A percentile compares a stretch with the other conserved stretches of the same genome.
Evolutionary conservation across 2,888 invertebrate species (phyloP).

Genomic region (Orthosia gracilis): DNA sequence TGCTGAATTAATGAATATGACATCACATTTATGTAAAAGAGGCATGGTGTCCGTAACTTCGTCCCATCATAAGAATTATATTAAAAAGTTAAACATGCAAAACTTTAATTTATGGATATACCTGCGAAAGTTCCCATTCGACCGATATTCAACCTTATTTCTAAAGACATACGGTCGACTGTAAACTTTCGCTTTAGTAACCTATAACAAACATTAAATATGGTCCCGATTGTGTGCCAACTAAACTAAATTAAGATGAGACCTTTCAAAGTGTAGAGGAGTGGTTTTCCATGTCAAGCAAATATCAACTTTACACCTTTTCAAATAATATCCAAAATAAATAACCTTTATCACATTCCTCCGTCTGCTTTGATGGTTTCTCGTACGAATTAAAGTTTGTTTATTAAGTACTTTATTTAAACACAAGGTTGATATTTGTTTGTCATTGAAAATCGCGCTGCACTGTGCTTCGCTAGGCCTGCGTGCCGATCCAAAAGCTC

Average conservation of each 20-base stretch:
- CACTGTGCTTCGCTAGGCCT: background rate
- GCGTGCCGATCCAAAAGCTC: background rate
- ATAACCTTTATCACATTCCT: background rate
- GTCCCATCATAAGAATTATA: background rate
- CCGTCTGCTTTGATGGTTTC: background rate
- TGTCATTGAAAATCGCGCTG: background rate
- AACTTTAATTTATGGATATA: background rate
- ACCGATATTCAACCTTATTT: background rate
- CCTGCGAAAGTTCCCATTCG: background rate
- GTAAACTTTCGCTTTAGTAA: background rate
- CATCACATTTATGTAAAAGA: slow-evolving; percentile 19
- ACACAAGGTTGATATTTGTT: background rate
- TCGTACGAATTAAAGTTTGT: background rate
- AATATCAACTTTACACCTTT: background rate
- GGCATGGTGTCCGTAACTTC: background rate
- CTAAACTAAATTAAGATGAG: background rate
- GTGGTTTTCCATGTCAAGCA: background rate
- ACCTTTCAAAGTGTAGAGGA: background rate
- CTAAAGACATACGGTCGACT: background rate
- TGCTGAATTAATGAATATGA: slow-evolving; percentile 35
- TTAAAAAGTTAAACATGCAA: background rate
- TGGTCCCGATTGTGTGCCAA: slow-evolving; percentile 1
- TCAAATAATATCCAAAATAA: background rate
- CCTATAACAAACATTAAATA: background rate
- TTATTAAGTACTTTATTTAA: background rate